These are phyloP conservation scores for Xestia rhomboidea DNA, from an alignment of 2,888 invertebrate species.

Conservation along the genomic window DNA sequence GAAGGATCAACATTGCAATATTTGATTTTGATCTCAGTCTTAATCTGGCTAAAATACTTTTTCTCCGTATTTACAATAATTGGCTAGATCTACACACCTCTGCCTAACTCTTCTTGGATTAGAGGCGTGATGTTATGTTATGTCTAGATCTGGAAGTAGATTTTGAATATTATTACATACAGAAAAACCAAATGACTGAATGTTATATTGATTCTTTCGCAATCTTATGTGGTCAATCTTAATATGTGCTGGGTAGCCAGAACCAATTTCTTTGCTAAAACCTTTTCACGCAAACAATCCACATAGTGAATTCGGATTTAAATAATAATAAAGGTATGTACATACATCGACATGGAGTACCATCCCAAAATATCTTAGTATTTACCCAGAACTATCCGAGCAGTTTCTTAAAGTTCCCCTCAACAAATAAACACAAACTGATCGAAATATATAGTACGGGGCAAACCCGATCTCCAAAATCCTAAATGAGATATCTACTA, in stretches of 20 bases:
- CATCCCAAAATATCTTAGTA: background rate
- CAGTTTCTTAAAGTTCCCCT: background rate
- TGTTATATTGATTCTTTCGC: background rate
- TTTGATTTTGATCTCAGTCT: background rate
- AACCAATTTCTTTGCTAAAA: background rate
- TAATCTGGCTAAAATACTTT: background rate
- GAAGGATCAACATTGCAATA: background rate
- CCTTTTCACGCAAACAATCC: background rate
- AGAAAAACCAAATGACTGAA: background rate
- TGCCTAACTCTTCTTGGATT: no score
- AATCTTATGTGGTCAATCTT: background rate
- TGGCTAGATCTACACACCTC: no score
- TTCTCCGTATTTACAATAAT: background rate
- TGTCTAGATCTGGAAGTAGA: background rate
- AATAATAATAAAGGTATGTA: no score
- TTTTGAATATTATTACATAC: background rate
- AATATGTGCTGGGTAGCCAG: background rate
- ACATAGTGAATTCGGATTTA: background rate
- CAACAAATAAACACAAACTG: background rate
- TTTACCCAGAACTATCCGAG: background rate
- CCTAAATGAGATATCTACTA: constrained; percentile 21
- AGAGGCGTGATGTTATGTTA: no score
- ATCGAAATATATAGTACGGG: background rate
- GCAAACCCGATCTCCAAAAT: constrained; percentile 1
- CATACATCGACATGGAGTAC: background rate